Evolutionary conservation across 2,888 invertebrate genomes (phyloP), one percentile per base, ranked within the genome.

Genomic region (Chloroclystis v-ata): DNA sequence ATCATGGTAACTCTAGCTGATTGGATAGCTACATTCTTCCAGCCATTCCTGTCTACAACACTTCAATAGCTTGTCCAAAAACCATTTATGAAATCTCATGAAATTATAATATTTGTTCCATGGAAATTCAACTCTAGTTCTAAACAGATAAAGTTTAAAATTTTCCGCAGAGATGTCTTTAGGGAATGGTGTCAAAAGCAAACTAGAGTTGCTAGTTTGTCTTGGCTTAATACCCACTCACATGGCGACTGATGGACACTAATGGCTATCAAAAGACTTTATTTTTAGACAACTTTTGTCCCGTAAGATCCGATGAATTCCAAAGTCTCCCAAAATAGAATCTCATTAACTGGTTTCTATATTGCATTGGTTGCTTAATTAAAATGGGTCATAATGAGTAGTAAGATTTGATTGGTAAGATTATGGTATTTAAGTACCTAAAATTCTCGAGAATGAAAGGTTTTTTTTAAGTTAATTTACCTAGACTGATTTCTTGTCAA

Each of bases 201-300:
- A 40, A 45, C 42, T 46, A 41, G 24, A 24, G 28, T 20, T 5
- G 20, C 2, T 40, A 50, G 49, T 67, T 52, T 47, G 55, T 72
- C 69, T 77, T 74, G 69, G 67, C 71, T 63, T 47, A 49, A 67
- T 64, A 39, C 33, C 38, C 52, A 33, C 41, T 54, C 69, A 71
- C 75, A 70, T 63, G 70, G 59, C 58, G 50, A 51, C 52, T 72
- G 75, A 77, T 69, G 59, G 69, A 61, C 65, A 63, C 66, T 67
- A 64, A 69, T 59, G 61, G 30, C 60, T 60, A 54, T 60, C 37
- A 59, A 67, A 63, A 60, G 57, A 50, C 47, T 61, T 61, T 70
- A 71, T 70, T 68, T 70, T 66, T 60, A 59, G 65, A 41, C 61
- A 54, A 40, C 49, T 37, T 52, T 54, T 40, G 48, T 48, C 47